Evolutionary conservation across 2,113 vertebrate genomes (phyloP).

Genomic region (Poeciliopsis prolifica): DNA sequence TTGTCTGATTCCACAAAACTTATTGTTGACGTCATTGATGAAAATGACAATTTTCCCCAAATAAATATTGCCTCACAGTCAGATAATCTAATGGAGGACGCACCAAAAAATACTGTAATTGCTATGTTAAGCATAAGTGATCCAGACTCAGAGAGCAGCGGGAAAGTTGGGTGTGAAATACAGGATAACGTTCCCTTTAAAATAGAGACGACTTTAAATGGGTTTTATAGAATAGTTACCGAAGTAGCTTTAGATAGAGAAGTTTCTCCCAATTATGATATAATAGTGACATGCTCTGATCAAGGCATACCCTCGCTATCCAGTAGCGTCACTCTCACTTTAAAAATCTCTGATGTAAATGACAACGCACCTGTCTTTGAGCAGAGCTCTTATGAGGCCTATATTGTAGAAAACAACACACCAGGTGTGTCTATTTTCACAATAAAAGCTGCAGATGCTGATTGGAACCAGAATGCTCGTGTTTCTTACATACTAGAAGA

Average conservation of each 20-base stretch:
- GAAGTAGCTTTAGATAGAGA: constrained; percentile 38
- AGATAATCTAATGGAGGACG: constrained; percentile 56
- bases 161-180: constrained; percentile 44
- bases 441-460: too few species aligned
- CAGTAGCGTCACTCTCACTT: too few species aligned
- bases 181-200: constrained; percentile 48
- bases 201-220: constrained; percentile 60
- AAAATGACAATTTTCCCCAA: constrained; percentile 77
- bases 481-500: too few species aligned
- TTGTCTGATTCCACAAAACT: constrained; percentile 69
- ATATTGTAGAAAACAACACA: too few species aligned
- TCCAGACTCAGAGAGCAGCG: constrained; percentile 63
- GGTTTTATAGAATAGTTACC: constrained; percentile 67
- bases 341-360: too few species aligned
- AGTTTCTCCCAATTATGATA: too few species aligned
- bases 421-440: too few species aligned
- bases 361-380: too few species aligned
- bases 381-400: too few species aligned
- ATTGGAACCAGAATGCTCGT: too few species aligned
- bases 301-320: too few species aligned
- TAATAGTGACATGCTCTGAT: too few species aligned
- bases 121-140: constrained; percentile 60
- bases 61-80: constrained; percentile 67
- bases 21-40: constrained; percentile 74
- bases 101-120: constrained; percentile 42